Evolutionary conservation across 2,113 vertebrate genomes (phyloP), one percentile per base, ranked within the genome.

Genomic region (Cervus canadensis): DNA sequence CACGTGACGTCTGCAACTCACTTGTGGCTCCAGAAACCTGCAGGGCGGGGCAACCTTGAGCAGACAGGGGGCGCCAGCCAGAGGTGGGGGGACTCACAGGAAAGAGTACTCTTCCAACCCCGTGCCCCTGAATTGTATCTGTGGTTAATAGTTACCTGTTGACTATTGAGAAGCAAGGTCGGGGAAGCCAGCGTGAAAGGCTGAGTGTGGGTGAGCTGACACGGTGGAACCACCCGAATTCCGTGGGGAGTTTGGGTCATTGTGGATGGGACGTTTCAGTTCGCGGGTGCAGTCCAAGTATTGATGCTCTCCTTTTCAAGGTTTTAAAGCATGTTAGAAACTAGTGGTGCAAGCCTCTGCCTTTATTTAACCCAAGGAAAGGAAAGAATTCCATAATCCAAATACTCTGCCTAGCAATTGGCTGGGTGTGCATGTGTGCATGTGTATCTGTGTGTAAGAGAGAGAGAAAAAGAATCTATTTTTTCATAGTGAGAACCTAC

Each of bases 331-430:
- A 96, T 1, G 89, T 91, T 57, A 97, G 87, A 98, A 98, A 98
- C 97, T 95, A 97, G 96, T 95, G 97, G 98, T 97, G n/a, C 59
- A 87, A 96, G 60, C 54, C 6, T 97, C 50, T 45, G 2, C 14
- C 97, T 97, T 98, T 97, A 93, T 91, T 98, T 96, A 98, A 98
- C 97, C 88, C 94, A 98, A 98, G 98, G 96, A 98, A 98, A 98
- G 92, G 88, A 95, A 96, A 94, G 97, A 23, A 98, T 95, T 97
- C 96, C 86, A 43, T 60, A 97, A 97, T 85, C 96, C 5, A 57
- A 97, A 95, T 76, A 59, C 86, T 91, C 59, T 0, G 95, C 94
- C 74, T 79, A 89, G 96, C 96, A 97, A 83, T 33, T 92, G 95
- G 71, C 56, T 6, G 54, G 14, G 14, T 10, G 11, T 48, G 83